Evolutionary conservation across 2,113 vertebrate species (phyloP).

Genomic region (Megaceryle torquata): DNA sequence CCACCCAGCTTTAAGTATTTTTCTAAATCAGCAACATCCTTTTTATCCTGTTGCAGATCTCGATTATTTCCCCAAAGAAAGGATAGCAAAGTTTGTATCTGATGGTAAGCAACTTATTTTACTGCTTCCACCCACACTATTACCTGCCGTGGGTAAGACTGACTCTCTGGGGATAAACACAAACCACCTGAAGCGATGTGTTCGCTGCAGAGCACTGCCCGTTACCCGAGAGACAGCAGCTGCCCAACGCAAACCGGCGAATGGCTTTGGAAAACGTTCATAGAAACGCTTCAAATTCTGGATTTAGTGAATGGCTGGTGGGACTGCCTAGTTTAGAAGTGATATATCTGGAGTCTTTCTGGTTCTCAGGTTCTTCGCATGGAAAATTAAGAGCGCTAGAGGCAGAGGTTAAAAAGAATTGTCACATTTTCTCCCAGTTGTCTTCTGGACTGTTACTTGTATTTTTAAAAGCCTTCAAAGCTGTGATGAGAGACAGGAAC

Average conservation of each 20-base stretch:
- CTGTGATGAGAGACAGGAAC: background rate
- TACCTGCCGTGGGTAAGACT: no score
- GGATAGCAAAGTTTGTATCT: background rate
- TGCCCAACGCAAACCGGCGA: rapidly evolving
- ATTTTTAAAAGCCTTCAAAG: background rate
- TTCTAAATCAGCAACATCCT: background rate
- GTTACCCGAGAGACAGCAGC: rapidly evolving
- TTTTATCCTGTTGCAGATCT: slow-evolving; percentile 32
- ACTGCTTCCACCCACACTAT: background rate
- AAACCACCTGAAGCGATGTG: rapidly evolving
- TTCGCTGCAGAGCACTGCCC: background rate
- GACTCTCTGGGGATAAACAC: background rate
- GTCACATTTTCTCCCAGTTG: rapidly evolving
- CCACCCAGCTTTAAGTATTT: background rate
- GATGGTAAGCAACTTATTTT: slow-evolving; percentile 25
- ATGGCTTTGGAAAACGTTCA: rapidly evolving
- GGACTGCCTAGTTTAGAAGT: background rate
- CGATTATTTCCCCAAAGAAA: background rate
- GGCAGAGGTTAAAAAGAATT: background rate
- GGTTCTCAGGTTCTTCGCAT: background rate
- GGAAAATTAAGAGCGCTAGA: background rate
- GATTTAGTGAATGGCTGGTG: background rate
- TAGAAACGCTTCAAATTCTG: rapidly evolving
- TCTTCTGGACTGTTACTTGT: background rate
- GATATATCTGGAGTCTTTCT: background rate